These are phyloP conservation scores for Mionectes olivaceus DNA, from an alignment of 2,797 vertebrate genomes.

Conservation along the genomic window DNA sequence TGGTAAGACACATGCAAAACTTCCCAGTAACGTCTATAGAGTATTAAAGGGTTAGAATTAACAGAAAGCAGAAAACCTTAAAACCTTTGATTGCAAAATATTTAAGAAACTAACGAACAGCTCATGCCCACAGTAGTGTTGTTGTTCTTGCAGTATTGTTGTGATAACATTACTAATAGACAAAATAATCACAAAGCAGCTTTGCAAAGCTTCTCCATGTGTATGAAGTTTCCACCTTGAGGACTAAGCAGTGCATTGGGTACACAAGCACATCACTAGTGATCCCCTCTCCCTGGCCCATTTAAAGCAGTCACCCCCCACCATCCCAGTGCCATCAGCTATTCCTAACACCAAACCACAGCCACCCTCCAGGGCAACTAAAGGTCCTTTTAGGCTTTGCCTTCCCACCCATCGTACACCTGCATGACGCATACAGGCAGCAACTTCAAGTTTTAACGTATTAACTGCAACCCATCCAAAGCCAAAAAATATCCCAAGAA, in stretches of 20 bases:
- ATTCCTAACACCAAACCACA: background rate
- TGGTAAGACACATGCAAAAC: background rate
- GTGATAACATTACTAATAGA: background rate
- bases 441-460: background rate
- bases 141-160: background rate
- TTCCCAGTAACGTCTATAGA: background rate
- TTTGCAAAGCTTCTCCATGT: background rate
- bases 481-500: background rate
- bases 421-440: rapidly evolving
- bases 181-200: background rate
- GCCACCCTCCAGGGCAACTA: background rate
- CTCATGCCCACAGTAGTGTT: background rate
- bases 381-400: background rate
- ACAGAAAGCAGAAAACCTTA: background rate
- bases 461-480: background rate
- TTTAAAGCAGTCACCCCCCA: background rate
- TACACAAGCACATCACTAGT: background rate
- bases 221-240: too few relatives aligned
- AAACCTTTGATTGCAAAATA: background rate
- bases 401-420: background rate
- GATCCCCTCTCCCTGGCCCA: background rate
- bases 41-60: background rate
- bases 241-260: background rate
- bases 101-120: background rate
- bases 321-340: background rate